phyloP scores from a whole-genome alignment of 2,888 invertebrate genomes.

The Noctua comes region DNA sequence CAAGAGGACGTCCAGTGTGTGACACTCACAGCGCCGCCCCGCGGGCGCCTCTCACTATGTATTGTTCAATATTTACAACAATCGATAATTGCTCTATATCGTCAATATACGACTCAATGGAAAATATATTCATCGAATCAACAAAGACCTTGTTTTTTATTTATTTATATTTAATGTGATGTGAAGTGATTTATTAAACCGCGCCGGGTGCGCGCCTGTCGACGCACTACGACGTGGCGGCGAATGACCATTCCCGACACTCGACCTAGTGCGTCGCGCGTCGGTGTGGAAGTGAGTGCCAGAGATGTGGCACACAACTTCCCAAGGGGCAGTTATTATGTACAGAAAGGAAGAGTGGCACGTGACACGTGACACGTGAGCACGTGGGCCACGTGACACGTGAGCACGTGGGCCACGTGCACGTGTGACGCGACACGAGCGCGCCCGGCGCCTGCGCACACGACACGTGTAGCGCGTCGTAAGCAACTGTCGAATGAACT shows the following conservation, averaged over 20 bases:
- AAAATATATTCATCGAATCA: slow-evolving; percentile 71
- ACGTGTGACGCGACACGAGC: too few species aligned
- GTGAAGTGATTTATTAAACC: neutral
- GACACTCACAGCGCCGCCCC: slow-evolving; percentile 1
- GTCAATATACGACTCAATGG: slow-evolving; percentile 68
- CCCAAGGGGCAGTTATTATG: slow-evolving; percentile 11
- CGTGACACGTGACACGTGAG: neutral
- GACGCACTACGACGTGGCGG: neutral
- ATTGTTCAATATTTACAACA: slow-evolving; percentile 80
- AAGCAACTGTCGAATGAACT: slow-evolving; percentile 36
- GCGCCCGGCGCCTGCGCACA: neutral
- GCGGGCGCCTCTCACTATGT: slow-evolving; percentile 61
- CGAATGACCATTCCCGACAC: neutral
- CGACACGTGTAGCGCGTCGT: slow-evolving; percentile 4
- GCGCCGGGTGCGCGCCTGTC: neutral
- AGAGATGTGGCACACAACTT: too few species aligned
- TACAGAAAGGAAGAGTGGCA: slow-evolving; percentile 21
- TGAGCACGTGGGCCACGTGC: too few species aligned
- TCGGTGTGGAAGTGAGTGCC: neutral
- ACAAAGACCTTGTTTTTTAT: slow-evolving; percentile 50
- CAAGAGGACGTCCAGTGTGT: too few species aligned
- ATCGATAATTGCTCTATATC: slow-evolving; percentile 74
- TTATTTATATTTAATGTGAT: slow-evolving; percentile 30
- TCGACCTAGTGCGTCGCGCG: neutral
- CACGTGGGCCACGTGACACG: too few species aligned